A percentile compares a stretch with the other conserved stretches of the same genome.
Evolutionary conservation across 2,888 invertebrate species (phyloP).

Genomic region (Zaprionus bogoriensis): DNA sequence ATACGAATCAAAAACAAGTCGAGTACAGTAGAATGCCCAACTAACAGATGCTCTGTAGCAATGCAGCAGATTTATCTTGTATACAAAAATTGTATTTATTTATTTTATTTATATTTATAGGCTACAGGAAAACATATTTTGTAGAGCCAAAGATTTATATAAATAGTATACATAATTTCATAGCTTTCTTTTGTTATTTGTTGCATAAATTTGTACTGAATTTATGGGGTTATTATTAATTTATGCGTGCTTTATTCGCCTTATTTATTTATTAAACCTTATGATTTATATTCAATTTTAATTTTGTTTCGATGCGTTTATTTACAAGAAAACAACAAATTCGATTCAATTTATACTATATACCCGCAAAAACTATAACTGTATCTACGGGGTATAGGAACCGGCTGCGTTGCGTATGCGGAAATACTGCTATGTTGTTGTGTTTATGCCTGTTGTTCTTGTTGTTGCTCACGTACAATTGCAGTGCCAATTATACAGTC

Average conservation of each 20-base stretch:
- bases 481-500: constrained; percentile 5
- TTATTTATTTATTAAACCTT: no score
- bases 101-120: background rate
- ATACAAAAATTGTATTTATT: background rate
- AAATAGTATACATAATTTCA: no score
- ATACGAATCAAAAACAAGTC: constrained; percentile 26
- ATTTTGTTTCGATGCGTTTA: no score
- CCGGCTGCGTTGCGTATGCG: constrained; percentile 46
- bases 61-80: background rate
- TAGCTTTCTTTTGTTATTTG: no score
- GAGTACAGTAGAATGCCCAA: background rate
- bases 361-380: background rate
- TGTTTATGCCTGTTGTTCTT: constrained; percentile 7
- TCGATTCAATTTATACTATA: no score
- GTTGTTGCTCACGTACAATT: constrained; percentile 31
- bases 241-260: no score
- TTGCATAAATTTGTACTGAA: no score
- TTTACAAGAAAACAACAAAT: no score
- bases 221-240: no score
- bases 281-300: no score
- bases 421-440: constrained; percentile 35
- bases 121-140: no score
- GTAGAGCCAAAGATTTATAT: no score
- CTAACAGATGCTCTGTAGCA: constrained; percentile 4
- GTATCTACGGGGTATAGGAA: constrained; percentile 19